phyloP scores from a whole-genome alignment of 2,888 invertebrate genomes.

The Brenthis daphne region DNA sequence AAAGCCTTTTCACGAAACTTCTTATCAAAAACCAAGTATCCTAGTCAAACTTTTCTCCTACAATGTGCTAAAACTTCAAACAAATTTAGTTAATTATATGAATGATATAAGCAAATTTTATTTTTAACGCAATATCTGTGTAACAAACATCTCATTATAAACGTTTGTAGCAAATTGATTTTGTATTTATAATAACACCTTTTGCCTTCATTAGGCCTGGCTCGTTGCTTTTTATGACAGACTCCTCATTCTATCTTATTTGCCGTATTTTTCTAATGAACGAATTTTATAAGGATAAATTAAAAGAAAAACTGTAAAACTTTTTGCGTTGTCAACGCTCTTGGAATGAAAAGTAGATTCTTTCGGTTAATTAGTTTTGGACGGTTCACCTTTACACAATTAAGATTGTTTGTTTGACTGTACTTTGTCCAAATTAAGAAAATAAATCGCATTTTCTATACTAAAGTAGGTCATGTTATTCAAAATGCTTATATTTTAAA shows the following conservation, averaged over 20 bases:
- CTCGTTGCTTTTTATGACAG: conserved; percentile 62
- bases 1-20: too few relatives aligned
- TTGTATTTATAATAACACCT: conserved; percentile 52
- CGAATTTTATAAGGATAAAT: conserved; percentile 58
- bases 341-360: conserved; percentile 51
- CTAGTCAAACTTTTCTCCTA: too few relatives aligned
- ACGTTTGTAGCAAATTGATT: conserved; percentile 38
- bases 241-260: conserved; percentile 35
- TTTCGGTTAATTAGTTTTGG: conserved; percentile 64
- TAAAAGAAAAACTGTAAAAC: conserved; percentile 48
- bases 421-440: conserved; percentile 36
- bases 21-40: too few relatives aligned
- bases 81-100: not conserved
- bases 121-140: conserved; percentile 1
- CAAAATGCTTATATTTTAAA: not conserved
- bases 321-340: conserved; percentile 39
- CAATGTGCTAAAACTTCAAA: too few relatives aligned
- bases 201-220: conserved; percentile 59
- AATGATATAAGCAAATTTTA: not conserved
- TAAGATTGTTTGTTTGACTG: conserved; percentile 60
- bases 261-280: conserved; percentile 42
- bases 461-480: not conserved
- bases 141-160: conserved; percentile 21
- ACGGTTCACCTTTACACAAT: conserved; percentile 60
- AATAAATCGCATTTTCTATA: conserved; percentile 18